Evolutionary conservation across 2,888 invertebrate genomes (phyloP).

Genomic region (Ferdinandea cuprea): DNA sequence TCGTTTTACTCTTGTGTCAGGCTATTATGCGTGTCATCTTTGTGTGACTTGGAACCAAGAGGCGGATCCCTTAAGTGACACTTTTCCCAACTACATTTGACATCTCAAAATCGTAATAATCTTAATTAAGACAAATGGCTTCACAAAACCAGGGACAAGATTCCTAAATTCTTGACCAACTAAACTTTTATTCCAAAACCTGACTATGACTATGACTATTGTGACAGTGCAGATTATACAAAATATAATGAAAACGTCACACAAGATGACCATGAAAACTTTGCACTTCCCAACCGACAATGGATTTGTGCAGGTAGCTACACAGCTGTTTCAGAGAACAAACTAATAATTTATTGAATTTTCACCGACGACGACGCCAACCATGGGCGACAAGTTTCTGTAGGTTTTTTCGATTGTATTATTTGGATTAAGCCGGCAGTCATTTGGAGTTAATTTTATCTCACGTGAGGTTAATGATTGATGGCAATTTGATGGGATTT

Average conservation of each 20-base stretch:
- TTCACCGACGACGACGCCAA: background rate
- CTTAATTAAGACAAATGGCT: conserved; percentile 61
- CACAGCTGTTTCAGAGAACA: too few relatives aligned
- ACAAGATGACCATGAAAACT: conserved; percentile 20
- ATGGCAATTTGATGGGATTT: conserved; percentile 22
- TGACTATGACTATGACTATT: too few relatives aligned
- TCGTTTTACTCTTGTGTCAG: conserved; percentile 14
- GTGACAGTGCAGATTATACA: background rate
- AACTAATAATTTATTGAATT: too few relatives aligned
- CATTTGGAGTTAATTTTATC: background rate
- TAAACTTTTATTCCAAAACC: conserved; percentile 32
- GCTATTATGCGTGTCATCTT: conserved; percentile 49
- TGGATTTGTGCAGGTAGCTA: too few relatives aligned
- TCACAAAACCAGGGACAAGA: conserved; percentile 4
- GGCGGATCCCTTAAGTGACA: conserved; percentile 43
- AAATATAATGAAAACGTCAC: conserved; percentile 2
- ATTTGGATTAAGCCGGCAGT: background rate
- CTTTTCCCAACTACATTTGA: conserved; percentile 51
- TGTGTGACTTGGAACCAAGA: background rate
- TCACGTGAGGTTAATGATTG: conserved; percentile 28
- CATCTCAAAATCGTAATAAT: conserved; percentile 59
- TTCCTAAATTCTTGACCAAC: background rate
- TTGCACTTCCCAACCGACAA: too few relatives aligned
- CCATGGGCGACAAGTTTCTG: conserved; percentile 2
- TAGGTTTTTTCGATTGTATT: too few relatives aligned